Base-by-base conservation (phyloP, 2,888 invertebrate genomes). In the Mimas tiliae region DNA sequence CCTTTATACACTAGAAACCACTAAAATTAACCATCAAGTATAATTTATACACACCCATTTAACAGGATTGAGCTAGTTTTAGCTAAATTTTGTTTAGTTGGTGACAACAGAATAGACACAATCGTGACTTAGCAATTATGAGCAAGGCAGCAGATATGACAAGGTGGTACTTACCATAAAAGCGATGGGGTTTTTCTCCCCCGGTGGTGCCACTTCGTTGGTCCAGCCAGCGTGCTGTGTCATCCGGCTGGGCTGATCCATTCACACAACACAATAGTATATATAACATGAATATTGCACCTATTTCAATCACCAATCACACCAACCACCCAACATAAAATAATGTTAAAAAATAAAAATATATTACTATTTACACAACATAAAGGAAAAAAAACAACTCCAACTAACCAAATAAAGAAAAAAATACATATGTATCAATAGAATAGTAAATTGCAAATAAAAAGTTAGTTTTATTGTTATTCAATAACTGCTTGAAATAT, bases 281-380 rank as follows among this genome's bases (percentile, higher is more conserved):
- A 93, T 93, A 93, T 90, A 93, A 93, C 93, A 93, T 93, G 90
- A 92, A 93, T 85, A 93, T 93, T 83, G 92, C 90, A 90, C 91
- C 93, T 93, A 92, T 88, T 84, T 83, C 82, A 86, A 90, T 86
- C 89, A 87, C 83, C 87, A 88, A 85, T 84, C 78, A 89, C 90
- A 91, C 91, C 91, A 88, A 83, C 87, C 92, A 92, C 92, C 91
- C 90, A 91, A 92, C 86, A 91, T 86, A 90, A 89, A 90, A 89
- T 87, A 85, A 86, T 81, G 77, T 86, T 86, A 86, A 86, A 82
- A 38, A 87, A 82, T 83, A 84, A 84, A 42, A 58, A 58, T 38
- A 42, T 9, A 84, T 78, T 69, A 73, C 69, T 63, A 65, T n/a
- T n/a, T n/a, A n/a, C 55, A 71, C 67, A 72, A 53, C 66, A 65